Percentiles rank a stretch among this genome's conserved stretches.
Evolutionary conservation across 2,797 vertebrate genomes (phyloP).

Genomic region (Miichthys miiuy): DNA sequence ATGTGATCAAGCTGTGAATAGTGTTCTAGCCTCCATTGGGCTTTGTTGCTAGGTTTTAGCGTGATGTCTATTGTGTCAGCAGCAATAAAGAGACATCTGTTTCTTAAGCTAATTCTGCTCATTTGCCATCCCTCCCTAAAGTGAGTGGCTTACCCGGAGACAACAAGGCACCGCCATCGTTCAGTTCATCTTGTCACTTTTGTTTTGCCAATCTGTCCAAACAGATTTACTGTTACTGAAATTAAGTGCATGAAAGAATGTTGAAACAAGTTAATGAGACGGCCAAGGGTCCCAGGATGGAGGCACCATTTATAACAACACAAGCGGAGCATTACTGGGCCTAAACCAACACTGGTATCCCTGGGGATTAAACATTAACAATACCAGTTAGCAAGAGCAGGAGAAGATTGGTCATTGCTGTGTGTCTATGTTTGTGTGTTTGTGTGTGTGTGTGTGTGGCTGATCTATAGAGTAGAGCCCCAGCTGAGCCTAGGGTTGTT

Average conservation of each 20-base stretch:
- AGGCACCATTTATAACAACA: slow-evolving; percentile 29
- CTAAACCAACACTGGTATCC: slow-evolving; percentile 64
- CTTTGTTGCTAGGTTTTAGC: slow-evolving; percentile 39
- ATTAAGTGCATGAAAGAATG: slow-evolving; percentile 40
- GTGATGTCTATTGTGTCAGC: slow-evolving; percentile 42
- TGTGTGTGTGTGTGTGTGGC: slow-evolving; percentile 19
- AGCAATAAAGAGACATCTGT: slow-evolving; percentile 63
- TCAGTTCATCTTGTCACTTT: slow-evolving; percentile 53
- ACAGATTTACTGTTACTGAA: slow-evolving; percentile 42
- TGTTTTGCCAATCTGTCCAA: slow-evolving; percentile 60
- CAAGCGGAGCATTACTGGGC: slow-evolving; percentile 38
- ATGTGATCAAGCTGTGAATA: slow-evolving; percentile 17
- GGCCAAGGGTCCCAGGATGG: slow-evolving; percentile 8
- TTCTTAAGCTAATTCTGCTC: slow-evolving; percentile 64
- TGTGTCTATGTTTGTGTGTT: slow-evolving; percentile 10
- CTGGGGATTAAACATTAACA: slow-evolving; percentile 58
- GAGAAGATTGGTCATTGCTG: slow-evolving; percentile 49
- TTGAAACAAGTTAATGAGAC: slow-evolving; percentile 38
- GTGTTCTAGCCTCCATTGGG: background rate
- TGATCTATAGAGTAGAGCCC: slow-evolving; percentile 59
- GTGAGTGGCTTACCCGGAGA: slow-evolving; percentile 45
- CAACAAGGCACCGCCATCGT: slow-evolving; percentile 11
- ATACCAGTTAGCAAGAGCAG: slow-evolving; percentile 52
- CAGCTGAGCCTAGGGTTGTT: slow-evolving; percentile 52
- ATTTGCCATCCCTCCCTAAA: slow-evolving; percentile 60